Evolutionary conservation across 2,797 vertebrate species (phyloP).

Genomic region (Ibycter americanus): DNA sequence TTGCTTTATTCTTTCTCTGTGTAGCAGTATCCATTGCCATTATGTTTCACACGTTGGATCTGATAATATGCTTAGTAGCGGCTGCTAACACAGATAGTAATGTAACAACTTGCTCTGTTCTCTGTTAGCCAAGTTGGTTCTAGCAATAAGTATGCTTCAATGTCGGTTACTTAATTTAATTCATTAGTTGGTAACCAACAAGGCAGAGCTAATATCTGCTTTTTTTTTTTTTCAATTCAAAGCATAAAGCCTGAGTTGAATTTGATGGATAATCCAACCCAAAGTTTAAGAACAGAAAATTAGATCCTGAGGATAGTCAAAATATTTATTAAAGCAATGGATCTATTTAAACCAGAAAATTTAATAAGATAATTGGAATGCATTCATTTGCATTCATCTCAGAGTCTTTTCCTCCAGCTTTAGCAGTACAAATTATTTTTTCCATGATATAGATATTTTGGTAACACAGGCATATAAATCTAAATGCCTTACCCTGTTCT

Average conservation of each 20-base stretch:
- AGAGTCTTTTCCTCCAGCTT: background rate
- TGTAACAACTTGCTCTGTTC: background rate
- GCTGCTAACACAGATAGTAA: background rate
- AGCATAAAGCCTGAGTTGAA: background rate
- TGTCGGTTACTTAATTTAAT: background rate
- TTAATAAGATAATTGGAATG: background rate
- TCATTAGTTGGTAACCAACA: background rate
- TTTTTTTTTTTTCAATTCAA: background rate
- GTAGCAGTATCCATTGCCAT: background rate
- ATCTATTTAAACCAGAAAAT: background rate
- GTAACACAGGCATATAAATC: background rate
- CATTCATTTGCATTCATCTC: slow-evolving; percentile 2
- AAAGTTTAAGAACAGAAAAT: background rate
- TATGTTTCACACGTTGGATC: background rate
- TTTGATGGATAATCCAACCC: background rate
- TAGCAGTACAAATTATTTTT: background rate
- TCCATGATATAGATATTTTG: background rate
- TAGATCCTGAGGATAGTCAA: background rate
- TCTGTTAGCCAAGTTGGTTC: background rate
- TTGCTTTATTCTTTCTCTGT: background rate
- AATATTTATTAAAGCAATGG: slow-evolving; percentile 35
- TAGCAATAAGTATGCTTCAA: background rate
- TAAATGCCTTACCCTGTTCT: background rate
- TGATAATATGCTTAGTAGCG: background rate
- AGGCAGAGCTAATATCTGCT: background rate